Evolutionary conservation across 2,888 invertebrate genomes (phyloP).

Genomic region (Piscicola geometra): DNA sequence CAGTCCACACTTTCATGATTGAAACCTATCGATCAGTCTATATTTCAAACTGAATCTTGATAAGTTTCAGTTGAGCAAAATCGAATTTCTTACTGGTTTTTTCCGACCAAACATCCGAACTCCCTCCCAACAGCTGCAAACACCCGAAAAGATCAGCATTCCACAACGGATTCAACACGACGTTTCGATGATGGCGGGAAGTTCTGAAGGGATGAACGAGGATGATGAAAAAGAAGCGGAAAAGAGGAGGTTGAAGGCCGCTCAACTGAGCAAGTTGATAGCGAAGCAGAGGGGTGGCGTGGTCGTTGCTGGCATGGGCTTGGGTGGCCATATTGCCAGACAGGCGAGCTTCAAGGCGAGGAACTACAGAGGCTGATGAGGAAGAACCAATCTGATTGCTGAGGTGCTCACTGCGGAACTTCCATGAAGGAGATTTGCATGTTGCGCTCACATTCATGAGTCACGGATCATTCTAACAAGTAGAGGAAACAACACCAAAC

Average conservation of each 20-base stretch:
- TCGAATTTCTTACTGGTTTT: no score
- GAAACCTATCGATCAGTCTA: no score
- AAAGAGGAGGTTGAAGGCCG: background rate
- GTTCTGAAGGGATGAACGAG: background rate
- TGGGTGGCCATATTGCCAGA: background rate
- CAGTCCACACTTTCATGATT: no score
- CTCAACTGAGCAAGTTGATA: background rate
- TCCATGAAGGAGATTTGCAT: no score
- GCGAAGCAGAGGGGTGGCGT: background rate
- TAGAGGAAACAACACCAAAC: no score
- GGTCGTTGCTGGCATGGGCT: background rate
- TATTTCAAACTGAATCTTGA: no score
- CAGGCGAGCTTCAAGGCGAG: slow-evolving; percentile 5
- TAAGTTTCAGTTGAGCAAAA: no score
- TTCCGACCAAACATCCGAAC: background rate
- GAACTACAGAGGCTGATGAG: background rate
- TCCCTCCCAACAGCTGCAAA: background rate
- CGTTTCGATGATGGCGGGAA: background rate
- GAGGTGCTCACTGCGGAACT: no score
- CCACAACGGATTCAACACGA: background rate
- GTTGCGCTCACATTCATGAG: no score
- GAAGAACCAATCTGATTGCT: no score
- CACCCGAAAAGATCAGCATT: background rate
- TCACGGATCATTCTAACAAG: no score
- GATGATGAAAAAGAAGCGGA: background rate